A percentile compares a stretch with the other conserved stretches of the same genome.
Conservation (phyloP, 2,113 vertebrate genomes). For the Anarhynchus alexandrinus region DNA sequence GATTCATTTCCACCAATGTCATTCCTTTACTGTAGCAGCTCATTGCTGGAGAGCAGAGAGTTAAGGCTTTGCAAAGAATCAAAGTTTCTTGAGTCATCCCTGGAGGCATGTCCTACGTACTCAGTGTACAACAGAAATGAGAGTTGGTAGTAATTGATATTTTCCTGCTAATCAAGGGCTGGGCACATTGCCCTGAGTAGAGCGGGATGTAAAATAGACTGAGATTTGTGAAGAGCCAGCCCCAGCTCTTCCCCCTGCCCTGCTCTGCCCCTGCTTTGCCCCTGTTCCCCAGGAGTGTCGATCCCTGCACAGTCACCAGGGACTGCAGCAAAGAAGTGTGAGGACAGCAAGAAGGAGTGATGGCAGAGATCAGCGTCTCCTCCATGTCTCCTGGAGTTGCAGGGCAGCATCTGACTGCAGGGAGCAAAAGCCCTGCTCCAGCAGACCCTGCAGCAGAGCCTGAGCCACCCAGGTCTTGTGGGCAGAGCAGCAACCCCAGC, state of each 20-base stretch:
- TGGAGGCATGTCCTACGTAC: neutral
- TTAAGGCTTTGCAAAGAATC: neutral
- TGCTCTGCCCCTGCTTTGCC: too few species aligned
- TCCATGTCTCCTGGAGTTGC: neutral
- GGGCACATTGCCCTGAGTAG: neutral
- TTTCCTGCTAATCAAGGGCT: slow-evolving; percentile 8
- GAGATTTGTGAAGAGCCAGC: neutral
- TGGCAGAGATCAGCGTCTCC: neutral
- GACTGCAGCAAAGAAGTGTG: neutral
- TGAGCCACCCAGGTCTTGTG: neutral
- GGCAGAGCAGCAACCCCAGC: neutral
- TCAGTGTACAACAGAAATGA: neutral
- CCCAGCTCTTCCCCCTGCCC: neutral
- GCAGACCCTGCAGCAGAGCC: neutral
- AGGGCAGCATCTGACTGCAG: neutral
- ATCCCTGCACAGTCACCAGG: neutral
- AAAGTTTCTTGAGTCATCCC: slow-evolving; percentile 10
- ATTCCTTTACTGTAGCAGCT: neutral
- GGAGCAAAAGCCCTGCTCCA: neutral
- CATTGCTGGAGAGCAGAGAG: neutral
- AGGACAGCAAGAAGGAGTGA: neutral
- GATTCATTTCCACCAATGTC: neutral
- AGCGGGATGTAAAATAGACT: neutral
- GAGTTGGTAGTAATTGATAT: neutral
- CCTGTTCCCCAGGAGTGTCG: neutral